Base-by-base conservation (phyloP, 2,888 invertebrate genomes). In the Torymus aiolomorphi region DNA sequence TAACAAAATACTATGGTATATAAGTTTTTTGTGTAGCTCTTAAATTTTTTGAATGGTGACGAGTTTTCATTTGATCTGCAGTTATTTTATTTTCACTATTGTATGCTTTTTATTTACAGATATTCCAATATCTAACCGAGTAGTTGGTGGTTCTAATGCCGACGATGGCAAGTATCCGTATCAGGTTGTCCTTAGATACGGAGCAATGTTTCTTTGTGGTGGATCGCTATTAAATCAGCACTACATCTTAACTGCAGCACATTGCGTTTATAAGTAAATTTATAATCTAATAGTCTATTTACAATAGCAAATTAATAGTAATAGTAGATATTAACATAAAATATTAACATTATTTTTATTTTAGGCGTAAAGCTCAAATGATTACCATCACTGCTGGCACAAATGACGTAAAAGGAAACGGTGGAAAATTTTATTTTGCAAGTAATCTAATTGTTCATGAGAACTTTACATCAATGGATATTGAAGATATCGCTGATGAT, bases 341-440 rank as follows among this genome's bases (percentile, higher is more conserved):
- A 31, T 31, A 65, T 49, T 69, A 51, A 56, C 16, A 16, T 4
- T 56, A 59, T 49, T 59, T 16, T 57, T 54, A 8, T 62, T 57
- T 16, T 49, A 75, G 75, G 5, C 54, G 14, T 14, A 14, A 31
- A 2, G 18, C 24, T 14, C 10, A 24, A 2, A 1, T 12, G 2
- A 63, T 63, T 8, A 65, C 65, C 2, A 49, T 76, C 2, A 31
- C 11, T 11, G 49, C 51, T 18, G 76, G 76, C 12, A 61, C 76
- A 4, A 69, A 51, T 31, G 13, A 54, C 8, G 5, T 20, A 2
- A 14, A 13, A 54, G 61, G 52, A n/a, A 11, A 5, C 13, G 10
- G 59, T 8, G 31, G 13, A 20, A 2, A 51, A 52, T 16, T 54
- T 69, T 76, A 69, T 54, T 11, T 49, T 0, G 24, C 61, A 4